Percentiles rank a stretch among this genome's conserved stretches.
Conservation (phyloP, 2,888 invertebrate species). For the Chrysotoxum bicinctum region DNA sequence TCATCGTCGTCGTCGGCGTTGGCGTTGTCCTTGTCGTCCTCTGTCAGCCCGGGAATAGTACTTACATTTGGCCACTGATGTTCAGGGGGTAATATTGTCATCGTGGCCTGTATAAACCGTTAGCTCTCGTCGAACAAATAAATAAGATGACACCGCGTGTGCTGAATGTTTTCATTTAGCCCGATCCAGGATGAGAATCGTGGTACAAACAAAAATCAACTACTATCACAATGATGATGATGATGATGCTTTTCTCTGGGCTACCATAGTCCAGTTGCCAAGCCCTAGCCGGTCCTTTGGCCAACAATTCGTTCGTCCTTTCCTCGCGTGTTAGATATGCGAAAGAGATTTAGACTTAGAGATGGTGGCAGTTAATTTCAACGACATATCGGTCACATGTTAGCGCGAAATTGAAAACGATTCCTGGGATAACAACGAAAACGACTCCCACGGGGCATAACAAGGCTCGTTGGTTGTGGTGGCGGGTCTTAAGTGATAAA, state of each 20-base stretch:
- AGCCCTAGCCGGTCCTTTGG: slow-evolving; percentile 15
- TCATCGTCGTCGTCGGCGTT: slow-evolving; percentile 24
- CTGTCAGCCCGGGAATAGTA: slow-evolving; percentile 33
- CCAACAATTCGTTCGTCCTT: slow-evolving; percentile 14
- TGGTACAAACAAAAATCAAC: slow-evolving; percentile 61
- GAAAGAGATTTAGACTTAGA: slow-evolving; percentile 70
- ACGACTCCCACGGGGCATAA: slow-evolving; percentile 42
- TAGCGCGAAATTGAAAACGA: slow-evolving; percentile 72
- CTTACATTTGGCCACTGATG: slow-evolving; percentile 61
- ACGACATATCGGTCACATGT: slow-evolving; percentile 73
- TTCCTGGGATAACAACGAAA: slow-evolving; percentile 42
- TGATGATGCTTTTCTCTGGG: slow-evolving; percentile 16
- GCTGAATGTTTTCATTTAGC: slow-evolving; percentile 75
- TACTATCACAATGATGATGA: slow-evolving; percentile 29
- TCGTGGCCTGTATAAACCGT: slow-evolving; percentile 66
- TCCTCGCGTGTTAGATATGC: slow-evolving; percentile 48
- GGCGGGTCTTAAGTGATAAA: slow-evolving; percentile 66
- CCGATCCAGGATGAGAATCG: slow-evolving; percentile 21
- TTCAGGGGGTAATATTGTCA: slow-evolving; percentile 57
- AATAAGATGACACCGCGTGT: slow-evolving; percentile 74
- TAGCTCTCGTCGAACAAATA: slow-evolving; percentile 70
- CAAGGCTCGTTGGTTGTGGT: slow-evolving; percentile 59
- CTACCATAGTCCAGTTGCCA: slow-evolving; percentile 45
- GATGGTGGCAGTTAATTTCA: slow-evolving; percentile 70
- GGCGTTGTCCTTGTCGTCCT: slow-evolving; percentile 21